Evolutionary conservation across 2,797 vertebrate genomes (phyloP).

Genomic region (Crypturellus tataupa): DNA sequence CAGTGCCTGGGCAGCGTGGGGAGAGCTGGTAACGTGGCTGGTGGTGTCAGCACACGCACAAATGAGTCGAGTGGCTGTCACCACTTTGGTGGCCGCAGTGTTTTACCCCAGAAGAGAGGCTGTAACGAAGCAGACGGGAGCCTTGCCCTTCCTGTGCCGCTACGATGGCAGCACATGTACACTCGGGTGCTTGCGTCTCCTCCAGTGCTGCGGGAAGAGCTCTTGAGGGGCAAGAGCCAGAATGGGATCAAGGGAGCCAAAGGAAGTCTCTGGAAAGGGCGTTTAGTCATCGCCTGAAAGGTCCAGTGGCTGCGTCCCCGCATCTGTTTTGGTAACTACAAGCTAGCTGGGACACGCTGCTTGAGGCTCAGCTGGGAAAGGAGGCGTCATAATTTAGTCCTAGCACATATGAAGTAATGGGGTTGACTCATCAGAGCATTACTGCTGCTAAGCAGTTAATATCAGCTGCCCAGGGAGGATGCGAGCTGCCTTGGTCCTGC

Average conservation of each 20-base stretch:
- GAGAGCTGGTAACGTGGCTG: background rate
- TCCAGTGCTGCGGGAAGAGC: background rate
- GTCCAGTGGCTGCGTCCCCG: background rate
- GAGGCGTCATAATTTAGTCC: background rate
- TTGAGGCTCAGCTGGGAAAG: background rate
- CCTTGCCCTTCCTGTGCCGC: background rate
- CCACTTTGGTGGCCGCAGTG: background rate
- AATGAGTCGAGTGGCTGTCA: background rate
- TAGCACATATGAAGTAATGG: background rate
- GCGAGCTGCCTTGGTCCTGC: background rate
- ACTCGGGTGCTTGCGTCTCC: background rate
- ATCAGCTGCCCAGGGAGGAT: background rate
- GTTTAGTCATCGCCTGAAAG: background rate
- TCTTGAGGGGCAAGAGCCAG: background rate
- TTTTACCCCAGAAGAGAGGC: background rate
- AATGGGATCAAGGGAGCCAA: background rate
- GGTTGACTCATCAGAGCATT: slow-evolving; percentile 25
- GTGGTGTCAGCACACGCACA: background rate
- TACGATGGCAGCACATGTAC: background rate
- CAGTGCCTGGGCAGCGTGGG: accelerated
- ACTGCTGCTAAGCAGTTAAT: background rate
- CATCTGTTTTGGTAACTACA: background rate
- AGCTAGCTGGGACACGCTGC: background rate
- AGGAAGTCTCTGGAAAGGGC: background rate
- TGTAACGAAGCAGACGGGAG: background rate